Percentiles rank a stretch among this genome's conserved stretches.
Evolutionary conservation across 2,797 vertebrate species (phyloP).

Genomic region (Gallinago nigripennis): DNA sequence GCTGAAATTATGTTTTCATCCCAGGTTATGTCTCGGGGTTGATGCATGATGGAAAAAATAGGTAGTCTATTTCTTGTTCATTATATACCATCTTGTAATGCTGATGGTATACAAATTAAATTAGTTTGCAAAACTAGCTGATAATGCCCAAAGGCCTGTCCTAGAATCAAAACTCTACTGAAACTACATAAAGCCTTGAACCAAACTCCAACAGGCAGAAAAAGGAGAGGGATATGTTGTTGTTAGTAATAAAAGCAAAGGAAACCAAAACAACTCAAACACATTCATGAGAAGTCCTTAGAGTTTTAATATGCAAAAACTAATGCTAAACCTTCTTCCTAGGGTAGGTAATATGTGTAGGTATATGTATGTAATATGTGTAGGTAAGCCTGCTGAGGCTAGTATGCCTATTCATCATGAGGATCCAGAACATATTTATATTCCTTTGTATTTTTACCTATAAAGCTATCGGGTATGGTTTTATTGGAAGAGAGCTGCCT

Average conservation of each 20-base stretch:
- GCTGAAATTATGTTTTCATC: constrained; percentile 62
- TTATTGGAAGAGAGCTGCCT: constrained; percentile 52
- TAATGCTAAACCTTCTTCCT: constrained; percentile 42
- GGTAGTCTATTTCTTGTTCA: constrained; percentile 20
- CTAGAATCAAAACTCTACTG: constrained; percentile 35
- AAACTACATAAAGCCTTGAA: constrained; percentile 45
- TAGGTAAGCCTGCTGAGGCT: neutral
- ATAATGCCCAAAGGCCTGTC: constrained; percentile 14
- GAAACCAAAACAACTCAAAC: neutral
- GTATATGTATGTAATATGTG: neutral
- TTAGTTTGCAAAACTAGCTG: constrained; percentile 14
- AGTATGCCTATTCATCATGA: constrained; percentile 49
- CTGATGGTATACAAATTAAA: neutral
- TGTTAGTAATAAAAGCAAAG: neutral
- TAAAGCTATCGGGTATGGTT: constrained; percentile 36
- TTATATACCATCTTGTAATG: neutral
- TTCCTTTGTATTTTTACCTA: constrained; percentile 23
- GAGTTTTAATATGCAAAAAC: constrained; percentile 62
- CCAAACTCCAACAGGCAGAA: constrained; percentile 44
- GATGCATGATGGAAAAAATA: constrained; percentile 39
- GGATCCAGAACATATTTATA: neutral
- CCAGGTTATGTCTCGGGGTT: constrained; percentile 67
- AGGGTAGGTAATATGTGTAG: neutral
- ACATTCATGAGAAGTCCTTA: constrained; percentile 51
- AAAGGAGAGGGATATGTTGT: constrained; percentile 49